Evolutionary conservation across 2,888 invertebrate species (phyloP).

Genomic region (Argyra leucocephala): DNA sequence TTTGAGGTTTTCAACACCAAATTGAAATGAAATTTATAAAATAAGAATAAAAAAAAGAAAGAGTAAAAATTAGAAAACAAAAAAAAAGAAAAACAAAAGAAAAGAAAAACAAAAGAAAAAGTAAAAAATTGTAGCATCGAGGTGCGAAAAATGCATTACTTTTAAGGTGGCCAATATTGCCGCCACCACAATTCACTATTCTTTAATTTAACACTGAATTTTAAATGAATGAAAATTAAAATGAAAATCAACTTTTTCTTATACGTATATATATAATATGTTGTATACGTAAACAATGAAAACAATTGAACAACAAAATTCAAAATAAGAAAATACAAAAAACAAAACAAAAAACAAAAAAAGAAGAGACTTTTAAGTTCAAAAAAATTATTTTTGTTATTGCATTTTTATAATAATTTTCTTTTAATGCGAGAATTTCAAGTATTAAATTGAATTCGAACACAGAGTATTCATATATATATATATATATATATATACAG

Average conservation of each 20-base stretch:
- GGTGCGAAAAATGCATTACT: conserved; percentile 1
- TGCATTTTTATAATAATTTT: too few relatives aligned
- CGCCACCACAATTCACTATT: not conserved
- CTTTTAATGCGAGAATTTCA: too few relatives aligned
- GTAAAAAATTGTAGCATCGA: not conserved
- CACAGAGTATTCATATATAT: too few relatives aligned
- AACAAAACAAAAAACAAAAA: not conserved
- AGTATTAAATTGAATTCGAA: too few relatives aligned
- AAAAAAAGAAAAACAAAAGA: not conserved
- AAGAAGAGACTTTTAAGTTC: not conserved
- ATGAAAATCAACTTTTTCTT: too few relatives aligned
- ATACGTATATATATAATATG: too few relatives aligned
- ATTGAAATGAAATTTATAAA: too few relatives aligned
- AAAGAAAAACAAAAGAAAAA: not conserved
- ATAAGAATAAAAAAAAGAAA: too few relatives aligned
- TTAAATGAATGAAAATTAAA: not conserved
- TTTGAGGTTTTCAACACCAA: not conserved
- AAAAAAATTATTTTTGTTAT: too few relatives aligned
- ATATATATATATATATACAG: too few relatives aligned
- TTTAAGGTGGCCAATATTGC: not conserved
- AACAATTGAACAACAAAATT: conserved; percentile 1
- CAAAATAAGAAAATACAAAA: not conserved
- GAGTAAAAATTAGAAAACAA: not conserved
- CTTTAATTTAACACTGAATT: conserved; percentile 1
- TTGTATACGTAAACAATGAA: not conserved